Percentiles rank a stretch among this genome's conserved stretches.
These are phyloP conservation scores for Dicrurus megarhynchus DNA, from an alignment of 2,113 vertebrate genomes.

Conservation along the genomic window DNA sequence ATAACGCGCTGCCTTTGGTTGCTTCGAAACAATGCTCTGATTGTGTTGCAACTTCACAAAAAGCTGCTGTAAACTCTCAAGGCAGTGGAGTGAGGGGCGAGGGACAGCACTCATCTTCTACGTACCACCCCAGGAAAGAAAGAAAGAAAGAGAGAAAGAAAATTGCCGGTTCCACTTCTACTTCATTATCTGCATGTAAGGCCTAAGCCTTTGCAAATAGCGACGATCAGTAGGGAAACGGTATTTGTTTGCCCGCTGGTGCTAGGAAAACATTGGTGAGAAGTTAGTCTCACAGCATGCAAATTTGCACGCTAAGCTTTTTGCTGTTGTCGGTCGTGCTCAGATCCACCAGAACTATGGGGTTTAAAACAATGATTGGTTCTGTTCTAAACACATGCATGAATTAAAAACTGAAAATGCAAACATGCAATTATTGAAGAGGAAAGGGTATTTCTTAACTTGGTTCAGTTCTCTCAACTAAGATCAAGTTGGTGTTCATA, in stretches of 20 bases:
- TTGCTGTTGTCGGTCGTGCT: neutral
- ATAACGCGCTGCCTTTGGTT: neutral
- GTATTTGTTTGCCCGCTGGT: neutral
- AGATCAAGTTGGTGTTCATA: neutral
- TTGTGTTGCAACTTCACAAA: neutral
- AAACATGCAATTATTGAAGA: neutral
- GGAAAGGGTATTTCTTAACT: neutral
- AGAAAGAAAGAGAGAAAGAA: neutral
- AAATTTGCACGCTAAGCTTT: neutral
- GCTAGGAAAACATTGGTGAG: neutral
- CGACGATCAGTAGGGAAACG: accelerated
- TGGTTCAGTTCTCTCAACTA: neutral
- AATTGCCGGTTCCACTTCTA: neutral
- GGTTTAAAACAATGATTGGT: neutral
- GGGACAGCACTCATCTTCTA: neutral
- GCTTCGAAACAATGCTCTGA: neutral
- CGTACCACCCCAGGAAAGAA: neutral
- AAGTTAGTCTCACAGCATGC: neutral
- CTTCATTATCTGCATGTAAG: neutral
- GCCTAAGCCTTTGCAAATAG: neutral
- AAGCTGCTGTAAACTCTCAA: neutral
- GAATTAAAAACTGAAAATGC: neutral
- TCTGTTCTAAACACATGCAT: neutral
- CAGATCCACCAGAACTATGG: neutral
- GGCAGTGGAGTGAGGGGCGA: neutral